Conservation (phyloP, 2,888 invertebrate genomes). For the Brachylomia viminalis region DNA sequence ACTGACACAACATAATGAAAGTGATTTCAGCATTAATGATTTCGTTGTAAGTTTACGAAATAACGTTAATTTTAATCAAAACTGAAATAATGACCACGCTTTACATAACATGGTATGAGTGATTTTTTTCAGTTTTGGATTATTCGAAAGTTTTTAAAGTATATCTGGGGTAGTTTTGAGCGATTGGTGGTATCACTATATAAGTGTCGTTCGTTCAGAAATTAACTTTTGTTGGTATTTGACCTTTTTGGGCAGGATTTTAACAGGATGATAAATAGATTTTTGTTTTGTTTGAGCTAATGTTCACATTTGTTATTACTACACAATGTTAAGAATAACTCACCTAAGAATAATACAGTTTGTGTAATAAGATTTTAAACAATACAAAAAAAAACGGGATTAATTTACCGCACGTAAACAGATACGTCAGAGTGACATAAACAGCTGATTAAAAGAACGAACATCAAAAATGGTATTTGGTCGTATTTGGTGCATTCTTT, state of each 20-base stretch:
- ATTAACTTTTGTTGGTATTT: background rate
- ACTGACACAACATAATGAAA: background rate
- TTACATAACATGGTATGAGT: background rate
- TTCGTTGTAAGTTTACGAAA: background rate
- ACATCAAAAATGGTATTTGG: background rate
- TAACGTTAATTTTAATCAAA: background rate
- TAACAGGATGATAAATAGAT: background rate
- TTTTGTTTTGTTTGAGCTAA: background rate
- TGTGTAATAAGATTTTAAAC: background rate
- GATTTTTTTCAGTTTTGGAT: background rate
- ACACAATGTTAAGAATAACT: no score
- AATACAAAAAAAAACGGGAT: background rate
- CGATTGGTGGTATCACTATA: conserved; percentile 13
- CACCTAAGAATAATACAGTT: no score
- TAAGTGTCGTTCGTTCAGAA: conserved; percentile 34
- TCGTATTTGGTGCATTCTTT: conserved; percentile 38
- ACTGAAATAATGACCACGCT: background rate
- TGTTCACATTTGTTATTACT: background rate
- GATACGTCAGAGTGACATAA: conserved; percentile 21
- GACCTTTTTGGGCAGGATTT: background rate
- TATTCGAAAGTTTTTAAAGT: background rate
- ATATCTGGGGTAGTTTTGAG: conserved; percentile 8
- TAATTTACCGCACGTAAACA: conserved; percentile 17
- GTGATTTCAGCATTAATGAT: background rate
- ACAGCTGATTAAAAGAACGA: conserved; percentile 39